A percentile compares a stretch with the other conserved stretches of the same genome.
These are phyloP conservation scores for Noctua pronuba DNA, from an alignment of 2,888 invertebrate genomes.

Conservation along the genomic window DNA sequence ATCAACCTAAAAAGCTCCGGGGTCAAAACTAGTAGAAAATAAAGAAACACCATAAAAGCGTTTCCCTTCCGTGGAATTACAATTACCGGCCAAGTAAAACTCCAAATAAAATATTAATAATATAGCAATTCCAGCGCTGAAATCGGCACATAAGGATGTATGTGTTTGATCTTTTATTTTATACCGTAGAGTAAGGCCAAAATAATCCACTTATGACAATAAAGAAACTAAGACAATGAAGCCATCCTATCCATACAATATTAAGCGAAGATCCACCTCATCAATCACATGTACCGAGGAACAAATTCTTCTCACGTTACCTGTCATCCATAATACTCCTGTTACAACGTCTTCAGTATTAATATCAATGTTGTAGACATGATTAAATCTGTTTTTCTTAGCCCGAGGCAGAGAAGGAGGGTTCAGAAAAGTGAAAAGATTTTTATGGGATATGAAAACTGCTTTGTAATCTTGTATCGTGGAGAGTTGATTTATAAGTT, in stretches of 20 bases:
- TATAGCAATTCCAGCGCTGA: not conserved
- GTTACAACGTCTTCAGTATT: constrained; percentile 45
- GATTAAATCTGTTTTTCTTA: constrained; percentile 49
- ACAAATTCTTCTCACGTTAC: constrained; percentile 52
- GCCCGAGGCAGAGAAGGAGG: constrained; percentile 20
- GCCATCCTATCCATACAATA: not conserved
- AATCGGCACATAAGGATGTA: not conserved
- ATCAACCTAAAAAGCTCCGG: not conserved
- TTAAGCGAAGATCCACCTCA: constrained; percentile 32
- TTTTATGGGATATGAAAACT: constrained; percentile 26
- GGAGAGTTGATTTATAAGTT: constrained; percentile 18
- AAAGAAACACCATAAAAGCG: not conserved
- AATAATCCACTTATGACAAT: constrained; percentile 9
- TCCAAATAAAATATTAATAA: not conserved
- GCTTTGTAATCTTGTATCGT: not conserved
- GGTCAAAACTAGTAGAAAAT: not conserved
- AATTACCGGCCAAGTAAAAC: not conserved
- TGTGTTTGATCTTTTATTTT: not conserved
- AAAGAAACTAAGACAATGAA: constrained; percentile 8
- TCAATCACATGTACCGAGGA: constrained; percentile 47
- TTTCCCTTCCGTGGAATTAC: not conserved
- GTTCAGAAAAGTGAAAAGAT: constrained; percentile 12
- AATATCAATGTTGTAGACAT: constrained; percentile 49
- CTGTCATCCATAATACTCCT: constrained; percentile 51
- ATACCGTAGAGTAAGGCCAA: not conserved